These are phyloP conservation scores for Eristalinus aeneus DNA, from an alignment of 2,888 invertebrate species.

Conservation along the genomic window DNA sequence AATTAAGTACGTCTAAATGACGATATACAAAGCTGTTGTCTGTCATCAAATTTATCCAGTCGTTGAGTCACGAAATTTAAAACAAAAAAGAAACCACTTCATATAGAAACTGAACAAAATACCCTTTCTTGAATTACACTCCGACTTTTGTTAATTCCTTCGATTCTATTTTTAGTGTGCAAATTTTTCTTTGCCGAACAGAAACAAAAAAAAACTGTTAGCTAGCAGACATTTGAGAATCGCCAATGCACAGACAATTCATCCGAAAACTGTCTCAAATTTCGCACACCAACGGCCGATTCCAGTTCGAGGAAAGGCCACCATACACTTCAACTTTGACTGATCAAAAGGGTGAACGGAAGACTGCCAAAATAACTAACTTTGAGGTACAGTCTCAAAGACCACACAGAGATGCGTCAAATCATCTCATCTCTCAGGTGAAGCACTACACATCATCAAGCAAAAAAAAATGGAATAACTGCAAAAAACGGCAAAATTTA, in stretches of 20 bases:
- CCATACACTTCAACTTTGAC: neutral
- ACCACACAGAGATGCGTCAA: slow-evolving; percentile 8
- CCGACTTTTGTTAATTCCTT: neutral
- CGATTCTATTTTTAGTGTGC: slow-evolving; percentile 35
- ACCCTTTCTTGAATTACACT: slow-evolving; percentile 31
- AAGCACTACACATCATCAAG: neutral
- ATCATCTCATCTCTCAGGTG: neutral
- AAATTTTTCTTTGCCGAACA: neutral
- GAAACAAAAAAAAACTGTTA: slow-evolving; percentile 20
- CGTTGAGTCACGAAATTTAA: neutral
- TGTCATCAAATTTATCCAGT: neutral
- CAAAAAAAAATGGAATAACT: slow-evolving; percentile 19
- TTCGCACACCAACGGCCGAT: slow-evolving; percentile 25
- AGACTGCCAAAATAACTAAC: slow-evolving; percentile 30
- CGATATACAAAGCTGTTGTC: neutral
- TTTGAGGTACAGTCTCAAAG: slow-evolving; percentile 53
- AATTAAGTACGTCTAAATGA: slow-evolving; percentile 33
- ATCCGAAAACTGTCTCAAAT: slow-evolving; percentile 48
- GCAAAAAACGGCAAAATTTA: neutral
- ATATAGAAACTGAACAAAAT: neutral
- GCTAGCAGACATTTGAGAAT: slow-evolving; percentile 12
- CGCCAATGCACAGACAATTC: slow-evolving; percentile 31
- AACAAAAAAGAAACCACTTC: neutral
- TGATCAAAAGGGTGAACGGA: neutral
- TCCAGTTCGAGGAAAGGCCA: neutral